Percentiles rank a stretch among this genome's conserved stretches.
Conservation (phyloP, 2,888 invertebrate species). For the Spilosoma lubricipeda region DNA sequence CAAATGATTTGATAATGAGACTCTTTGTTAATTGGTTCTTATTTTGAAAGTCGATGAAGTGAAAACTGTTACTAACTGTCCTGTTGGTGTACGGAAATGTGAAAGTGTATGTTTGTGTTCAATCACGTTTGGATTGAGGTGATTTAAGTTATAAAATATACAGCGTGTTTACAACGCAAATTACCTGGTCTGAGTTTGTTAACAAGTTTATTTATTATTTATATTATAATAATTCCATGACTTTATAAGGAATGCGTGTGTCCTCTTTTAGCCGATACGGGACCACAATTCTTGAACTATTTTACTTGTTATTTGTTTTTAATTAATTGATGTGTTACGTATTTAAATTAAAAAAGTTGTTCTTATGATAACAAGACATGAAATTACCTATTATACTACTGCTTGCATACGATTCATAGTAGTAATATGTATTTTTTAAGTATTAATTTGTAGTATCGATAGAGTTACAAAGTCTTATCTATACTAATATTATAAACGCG, state of each 20-base stretch:
- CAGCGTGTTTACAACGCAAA: background rate
- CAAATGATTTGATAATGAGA: constrained; percentile 21
- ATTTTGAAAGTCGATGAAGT: constrained; percentile 22
- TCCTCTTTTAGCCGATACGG: background rate
- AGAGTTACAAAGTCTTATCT: no score
- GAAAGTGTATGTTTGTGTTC: constrained; percentile 30
- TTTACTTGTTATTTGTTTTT: background rate
- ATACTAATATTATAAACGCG: no score
- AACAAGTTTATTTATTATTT: background rate
- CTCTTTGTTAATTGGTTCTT: constrained; percentile 10
- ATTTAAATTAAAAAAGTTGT: background rate
- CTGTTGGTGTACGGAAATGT: constrained; percentile 19
- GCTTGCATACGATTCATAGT: background rate
- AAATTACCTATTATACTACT: background rate
- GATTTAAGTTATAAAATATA: constrained; percentile 15
- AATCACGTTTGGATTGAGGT: constrained; percentile 9
- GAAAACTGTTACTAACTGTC: constrained; percentile 20
- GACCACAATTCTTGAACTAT: background rate
- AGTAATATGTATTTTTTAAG: no score
- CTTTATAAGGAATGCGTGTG: background rate
- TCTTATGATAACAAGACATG: background rate
- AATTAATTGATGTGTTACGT: background rate
- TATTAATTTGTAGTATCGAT: background rate
- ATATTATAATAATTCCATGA: background rate
- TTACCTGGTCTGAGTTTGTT: background rate